Base-by-base conservation (phyloP, 2,797 vertebrate species). In the Coregonus ussuriensis region DNA sequence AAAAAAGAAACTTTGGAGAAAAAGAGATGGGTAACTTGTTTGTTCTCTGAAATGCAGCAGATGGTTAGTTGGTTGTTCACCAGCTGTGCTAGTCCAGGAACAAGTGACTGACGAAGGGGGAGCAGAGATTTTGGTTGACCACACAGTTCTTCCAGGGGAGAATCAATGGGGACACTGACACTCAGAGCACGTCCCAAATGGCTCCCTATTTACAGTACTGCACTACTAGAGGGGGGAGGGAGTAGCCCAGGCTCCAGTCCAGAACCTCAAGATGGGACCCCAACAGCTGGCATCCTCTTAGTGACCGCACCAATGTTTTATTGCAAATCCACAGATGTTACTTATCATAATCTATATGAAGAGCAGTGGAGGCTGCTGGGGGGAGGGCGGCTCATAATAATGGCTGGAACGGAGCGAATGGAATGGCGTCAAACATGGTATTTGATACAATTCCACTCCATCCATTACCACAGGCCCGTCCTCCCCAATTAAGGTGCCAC, bases 31-130 rank as follows among this genome's bases (percentile, higher is more conserved):
- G 78, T 82, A 73, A 85, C 85, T 83, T 91, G 85, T 89, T 93
- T 89, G 92, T 92, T 90, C 94, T 93, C 93, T 93, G 93, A 95
- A 94, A 83, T 47, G 9, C 41, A 47, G 41, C 11, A 47, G 41
- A 25, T 25, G 25, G 25, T 25, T 25, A 25, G 41, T 47, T 47
- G 79, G 75, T 76, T 81, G 82, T 65, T 6, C 11, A 72, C 68
- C 78, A 82, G 80, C 83, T 78, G 85, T 85, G 86, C 37, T 77
- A 69, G 25, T 72, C 73, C 71, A 47, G 41, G 9, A 47, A 47
- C 11, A 74, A 82, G 77, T 77, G 83, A 77, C 77, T 47, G 75
- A 71, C 52, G 33, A 75, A 81, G 53, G 75, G 73, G 79, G 65
- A 77, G 84, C 79, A 82, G 79, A 87, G 78, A 75, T 79, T 72